Base-by-base conservation (phyloP, 2,888 invertebrate genomes). In the Furcula furcula region DNA sequence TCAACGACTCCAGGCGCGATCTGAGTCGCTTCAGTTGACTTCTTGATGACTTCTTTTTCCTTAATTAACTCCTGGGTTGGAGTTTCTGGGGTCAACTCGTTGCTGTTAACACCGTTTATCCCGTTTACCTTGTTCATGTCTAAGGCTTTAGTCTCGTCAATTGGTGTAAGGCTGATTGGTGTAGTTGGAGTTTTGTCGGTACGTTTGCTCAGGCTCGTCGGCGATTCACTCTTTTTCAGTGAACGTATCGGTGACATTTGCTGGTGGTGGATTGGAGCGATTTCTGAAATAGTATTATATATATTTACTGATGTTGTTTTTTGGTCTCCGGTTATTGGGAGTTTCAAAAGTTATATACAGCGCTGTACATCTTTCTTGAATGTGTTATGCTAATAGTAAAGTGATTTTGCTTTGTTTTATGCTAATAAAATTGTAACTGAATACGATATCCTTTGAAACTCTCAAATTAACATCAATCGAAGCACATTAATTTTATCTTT, bases 1-100 rank as follows among this genome's bases (percentile, higher is more conserved):
- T 91, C 91, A 10, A 91, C 83, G 10, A 91, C 88, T 9, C 91
- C 90, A 15, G 91, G 91, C 16, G 89, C 90, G 31, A 84, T 77
- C 49, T 90, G 90, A 23, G 88, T 87, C 12, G 87, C 86, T 63
- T 87, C 79, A 58, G 76, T 81, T 7, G 87, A 76, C 49, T 88
- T 89, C 47, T 88, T 88, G n/a, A 84, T 65, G 2, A 87, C 71
- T 42, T 85, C 82, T 36, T 79, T 81, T 30, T 80, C 77, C 45
- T 69, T 66, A 1, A 76, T 50, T 3, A 67, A 61, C 26, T 85
- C 84, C 30, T 82, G 70, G 22, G 71, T 64, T 0, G 86, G 86
- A 5, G 85, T 82, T 36, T 85, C 86, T 0, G 87, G 87, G 19
- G 84, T 88, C 15, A 81, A 48, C 44, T 81, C 84, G 51, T 74